Evolutionary conservation across 35 echinoderm and acorn worm genomes (phyloP).

Genomic region (Holothuria glaberrima): DNA sequence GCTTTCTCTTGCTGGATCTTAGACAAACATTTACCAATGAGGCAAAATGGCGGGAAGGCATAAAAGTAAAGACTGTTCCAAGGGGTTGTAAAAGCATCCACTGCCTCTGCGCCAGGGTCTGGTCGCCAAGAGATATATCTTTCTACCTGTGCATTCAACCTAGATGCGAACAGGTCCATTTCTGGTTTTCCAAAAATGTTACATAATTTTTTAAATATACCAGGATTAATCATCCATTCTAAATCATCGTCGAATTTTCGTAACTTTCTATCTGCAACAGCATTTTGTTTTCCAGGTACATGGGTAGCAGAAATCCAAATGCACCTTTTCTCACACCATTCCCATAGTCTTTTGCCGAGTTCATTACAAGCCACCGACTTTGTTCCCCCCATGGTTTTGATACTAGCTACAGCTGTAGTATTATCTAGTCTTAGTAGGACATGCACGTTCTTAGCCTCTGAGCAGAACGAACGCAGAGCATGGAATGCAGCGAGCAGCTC

Average conservation of each 20-base stretch:
- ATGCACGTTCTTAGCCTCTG: constrained; percentile 47
- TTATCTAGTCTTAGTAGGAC: constrained; percentile 63
- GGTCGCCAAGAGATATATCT: constrained; percentile 33
- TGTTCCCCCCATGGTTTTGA: constrained; percentile 69
- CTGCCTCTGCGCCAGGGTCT: constrained; percentile 7
- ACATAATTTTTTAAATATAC: constrained; percentile 32
- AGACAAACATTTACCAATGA: neutral
- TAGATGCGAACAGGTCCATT: constrained; percentile 45
- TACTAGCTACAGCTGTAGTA: constrained; percentile 59
- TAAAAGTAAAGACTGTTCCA: constrained; percentile 48
- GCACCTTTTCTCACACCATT: constrained; percentile 58
- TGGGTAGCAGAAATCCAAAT: constrained; percentile 63
- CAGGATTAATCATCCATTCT: constrained; percentile 61
- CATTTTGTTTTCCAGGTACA: constrained; percentile 62
- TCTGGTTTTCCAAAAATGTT: constrained; percentile 33
- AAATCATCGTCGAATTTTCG: constrained; percentile 57
- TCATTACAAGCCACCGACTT: constrained; percentile 53
- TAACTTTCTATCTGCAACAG: constrained; percentile 47
- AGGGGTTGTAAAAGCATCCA: constrained; percentile 57
- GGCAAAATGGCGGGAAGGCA: constrained; percentile 64
- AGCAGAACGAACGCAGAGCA: constrained; percentile 57
- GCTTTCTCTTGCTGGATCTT: constrained; percentile 23
- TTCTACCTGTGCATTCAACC: neutral
- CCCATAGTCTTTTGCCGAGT: constrained; percentile 61
- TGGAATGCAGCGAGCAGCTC: constrained; percentile 48